These are phyloP conservation scores for Sebastolobus alascanus DNA, from an alignment of 2,797 vertebrate species.

Conservation along the genomic window DNA sequence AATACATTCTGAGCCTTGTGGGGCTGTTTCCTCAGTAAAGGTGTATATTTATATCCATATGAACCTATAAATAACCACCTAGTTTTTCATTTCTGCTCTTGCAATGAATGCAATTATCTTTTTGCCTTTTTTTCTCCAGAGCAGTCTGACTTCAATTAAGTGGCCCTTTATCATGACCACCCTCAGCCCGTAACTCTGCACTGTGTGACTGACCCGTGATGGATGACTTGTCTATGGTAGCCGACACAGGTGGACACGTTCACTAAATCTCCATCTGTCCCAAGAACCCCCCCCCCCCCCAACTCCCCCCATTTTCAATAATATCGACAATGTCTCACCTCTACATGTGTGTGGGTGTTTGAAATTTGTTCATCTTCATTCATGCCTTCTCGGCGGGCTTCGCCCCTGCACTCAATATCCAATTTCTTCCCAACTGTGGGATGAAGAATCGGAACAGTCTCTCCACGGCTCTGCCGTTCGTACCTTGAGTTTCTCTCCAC, in stretches of 20 bases:
- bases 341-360: conserved; percentile 41
- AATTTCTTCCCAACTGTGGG: conserved; percentile 54
- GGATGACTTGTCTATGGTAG: conserved; percentile 64
- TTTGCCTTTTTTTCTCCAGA: conserved; percentile 3
- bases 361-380: conserved; percentile 65
- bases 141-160: conserved; percentile 37
- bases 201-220: conserved; percentile 57
- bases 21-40: background rate
- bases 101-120: conserved; percentile 30
- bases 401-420: conserved; percentile 49
- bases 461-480: conserved; percentile 10
- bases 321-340: conserved; percentile 34
- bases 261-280: conserved; percentile 59
- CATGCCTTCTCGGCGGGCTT: conserved; percentile 37
- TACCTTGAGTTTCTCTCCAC: conserved; percentile 36
- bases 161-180: conserved; percentile 16
- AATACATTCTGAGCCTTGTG: conserved; percentile 19
- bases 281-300: background rate
- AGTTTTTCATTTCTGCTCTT: conserved; percentile 23
- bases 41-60: conserved; percentile 35
- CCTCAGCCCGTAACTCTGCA: background rate
- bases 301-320: conserved; percentile 43
- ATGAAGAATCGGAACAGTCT: conserved; percentile 21
- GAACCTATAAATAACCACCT: conserved; percentile 39
- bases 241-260: conserved; percentile 57